Evolutionary conservation across 2,113 vertebrate species (phyloP).

Genomic region (Phainopepla nitens): DNA sequence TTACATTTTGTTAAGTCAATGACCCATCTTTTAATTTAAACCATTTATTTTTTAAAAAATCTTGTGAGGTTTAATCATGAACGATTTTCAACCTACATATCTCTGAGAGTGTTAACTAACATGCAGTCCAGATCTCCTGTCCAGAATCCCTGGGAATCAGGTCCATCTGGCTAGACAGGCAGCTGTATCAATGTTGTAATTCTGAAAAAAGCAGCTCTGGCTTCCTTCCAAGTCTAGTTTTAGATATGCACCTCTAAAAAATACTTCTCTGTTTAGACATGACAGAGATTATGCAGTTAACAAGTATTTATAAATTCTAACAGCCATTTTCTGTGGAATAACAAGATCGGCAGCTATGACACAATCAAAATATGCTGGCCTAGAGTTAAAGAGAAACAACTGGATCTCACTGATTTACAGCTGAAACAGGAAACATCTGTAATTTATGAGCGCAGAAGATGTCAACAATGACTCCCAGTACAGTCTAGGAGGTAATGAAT

Average conservation of each 20-base stretch:
- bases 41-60: neutral
- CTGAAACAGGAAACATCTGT: conserved; percentile 62
- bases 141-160: neutral
- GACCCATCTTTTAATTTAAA: neutral
- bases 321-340: conserved; percentile 6
- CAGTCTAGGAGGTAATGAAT: neutral
- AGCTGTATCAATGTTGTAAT: neutral
- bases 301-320: conserved; percentile 35
- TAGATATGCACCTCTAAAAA: conserved; percentile 44
- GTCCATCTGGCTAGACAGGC: conserved; percentile 1
- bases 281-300: neutral
- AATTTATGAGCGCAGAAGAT: neutral
- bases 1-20: neutral
- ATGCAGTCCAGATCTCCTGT: neutral
- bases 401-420: conserved; percentile 20
- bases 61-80: neutral
- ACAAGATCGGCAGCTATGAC: conserved; percentile 35
- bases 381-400: conserved; percentile 6
- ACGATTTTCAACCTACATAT: neutral
- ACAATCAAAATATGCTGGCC: neutral
- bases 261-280: conserved; percentile 8
- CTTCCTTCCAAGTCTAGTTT: conserved; percentile 35
- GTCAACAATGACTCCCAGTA: neutral
- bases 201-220: neutral
- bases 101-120: neutral